Conservation (phyloP, 2,113 vertebrate genomes). For the Carlito syrichta region DNA sequence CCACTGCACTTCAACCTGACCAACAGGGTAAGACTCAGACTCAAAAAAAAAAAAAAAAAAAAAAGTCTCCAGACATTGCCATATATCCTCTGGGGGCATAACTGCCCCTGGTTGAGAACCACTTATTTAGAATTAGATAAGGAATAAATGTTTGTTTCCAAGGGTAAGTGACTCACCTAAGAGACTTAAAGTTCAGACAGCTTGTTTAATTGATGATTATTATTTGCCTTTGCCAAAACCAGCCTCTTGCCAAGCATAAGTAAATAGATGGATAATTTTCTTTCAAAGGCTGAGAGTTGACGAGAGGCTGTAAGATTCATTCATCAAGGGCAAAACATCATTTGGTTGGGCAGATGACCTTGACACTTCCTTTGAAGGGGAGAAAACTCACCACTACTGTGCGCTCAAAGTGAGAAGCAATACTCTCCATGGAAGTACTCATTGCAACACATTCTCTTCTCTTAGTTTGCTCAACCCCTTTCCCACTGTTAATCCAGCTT, state of each 20-base stretch:
- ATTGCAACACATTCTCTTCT: not conserved
- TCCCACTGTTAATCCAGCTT: not conserved
- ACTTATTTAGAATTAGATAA: not conserved
- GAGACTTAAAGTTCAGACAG: not conserved
- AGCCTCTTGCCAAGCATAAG: slow-evolving; percentile 19
- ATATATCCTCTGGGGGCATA: not conserved
- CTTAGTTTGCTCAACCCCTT: not conserved
- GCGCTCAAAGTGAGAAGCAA: not conserved
- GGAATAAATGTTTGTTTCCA: not conserved
- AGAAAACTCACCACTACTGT: not conserved
- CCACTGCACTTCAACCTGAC: too few relatives aligned
- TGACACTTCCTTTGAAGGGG: not conserved
- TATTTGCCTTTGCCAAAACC: slow-evolving; percentile 29
- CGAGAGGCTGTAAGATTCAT: not conserved
- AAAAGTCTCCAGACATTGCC: not conserved
- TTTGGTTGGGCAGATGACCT: not conserved
- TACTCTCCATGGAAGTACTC: not conserved
- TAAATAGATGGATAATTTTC: slow-evolving; percentile 23
- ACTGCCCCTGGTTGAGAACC: not conserved
- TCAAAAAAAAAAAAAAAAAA: too few relatives aligned
- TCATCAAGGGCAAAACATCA: not conserved
- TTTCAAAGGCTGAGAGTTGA: slow-evolving; percentile 25
- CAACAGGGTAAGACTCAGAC: too few relatives aligned
- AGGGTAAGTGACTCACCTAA: not conserved
- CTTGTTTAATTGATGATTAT: not conserved